Evolutionary conservation across 2,113 vertebrate genomes (phyloP), one percentile per base, ranked within the genome.

Genomic region (Callipepla squamata): DNA sequence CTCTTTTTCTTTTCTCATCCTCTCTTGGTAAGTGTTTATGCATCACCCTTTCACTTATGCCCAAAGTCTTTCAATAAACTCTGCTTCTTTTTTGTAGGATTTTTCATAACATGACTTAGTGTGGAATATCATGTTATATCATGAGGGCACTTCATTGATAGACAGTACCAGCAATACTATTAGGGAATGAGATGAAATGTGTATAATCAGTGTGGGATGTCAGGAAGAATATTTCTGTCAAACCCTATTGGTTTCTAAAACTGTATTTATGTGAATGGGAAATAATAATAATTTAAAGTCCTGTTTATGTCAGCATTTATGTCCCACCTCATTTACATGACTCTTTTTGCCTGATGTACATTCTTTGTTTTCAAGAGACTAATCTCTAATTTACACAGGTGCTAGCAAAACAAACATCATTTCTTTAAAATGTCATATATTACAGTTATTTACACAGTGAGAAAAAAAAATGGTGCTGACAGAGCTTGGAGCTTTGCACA

Each of bases 251-350:
- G 83, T 84, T 93, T 92, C 48, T 88, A 61, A 68, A 94, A 91
- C 69, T 66, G 66, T 87, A 78, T 94, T 94, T 93, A 83, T 74
- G 74, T 94, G 55, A 80, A 92, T 87, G 7, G 48, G 79, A 42
- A 96, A 79, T 93, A 88, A 92, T 92, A 92, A 87, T 94, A 89
- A 94, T 89, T 93, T 95, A 85, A 94, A 91, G 51, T 76, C 82
- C 67, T 83, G 89, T 92, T 91, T 96, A 86, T 42, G 81, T 92
- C 65, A 80, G 38, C 83, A 87, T 92, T 95, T 94, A 95, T 87
- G 48, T 89, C 61, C 66, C 74, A 81, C 74, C 51, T 81, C 69
- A 84, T 95, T 95, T 91, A 84, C 55, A 93, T 51, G 88, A 89
- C 36, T 86, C 89, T 92, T 77, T 93, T 92, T 80, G 53, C 14